Base-by-base conservation (phyloP, 2,797 vertebrate species). In the Odontamblyopus rebecca region DNA sequence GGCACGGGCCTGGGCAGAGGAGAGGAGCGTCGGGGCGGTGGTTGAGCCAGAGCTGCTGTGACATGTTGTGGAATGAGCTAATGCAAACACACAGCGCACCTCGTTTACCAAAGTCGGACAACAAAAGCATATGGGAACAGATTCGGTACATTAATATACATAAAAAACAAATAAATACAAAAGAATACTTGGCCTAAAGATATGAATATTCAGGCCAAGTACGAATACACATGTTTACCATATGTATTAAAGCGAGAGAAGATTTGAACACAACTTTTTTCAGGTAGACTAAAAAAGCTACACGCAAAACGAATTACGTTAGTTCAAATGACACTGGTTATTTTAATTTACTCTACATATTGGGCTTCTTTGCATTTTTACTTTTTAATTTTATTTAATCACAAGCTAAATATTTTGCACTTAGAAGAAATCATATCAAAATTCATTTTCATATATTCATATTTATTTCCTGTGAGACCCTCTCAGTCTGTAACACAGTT, bases 11-110 rank as follows among this genome's bases (percentile, higher is more conserved):
- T 61, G 56, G 74, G 30, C 71, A 77, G 81, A 72, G 75, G 79
- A 85, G 76, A 77, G 75, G 71, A 80, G 81, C 79, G 70, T 23
- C 54, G 35, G 79, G 67, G 63, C 32, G 2, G 62, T 65, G 63
- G 7, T 61, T 67, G 68, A 80, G 74, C 67, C 63, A 78, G 87
- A 89, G 38, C 78, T 73, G 79, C 82, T 80, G 75, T 76, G 83
- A 84, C 75, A 78, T 61, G 78, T 57, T 79, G 0, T n/a, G 50
- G 29, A 67, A 50, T 30, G 65, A 62, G 65, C 65, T 51, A 54
- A 18, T 61, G 27, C 50, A 7, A 67, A 67, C 30, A n/a, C 64
- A 53, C 27, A 2, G 27, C 48, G 5, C 61, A 6, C 59, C 53
- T 59, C 57, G 30, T 41, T 27, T 27, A 13, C 26, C 6, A 26